Percentiles rank a stretch among this genome's conserved stretches.
Evolutionary conservation across 2,113 vertebrate genomes (phyloP).

Genomic region (Diglossa brunneiventris): DNA sequence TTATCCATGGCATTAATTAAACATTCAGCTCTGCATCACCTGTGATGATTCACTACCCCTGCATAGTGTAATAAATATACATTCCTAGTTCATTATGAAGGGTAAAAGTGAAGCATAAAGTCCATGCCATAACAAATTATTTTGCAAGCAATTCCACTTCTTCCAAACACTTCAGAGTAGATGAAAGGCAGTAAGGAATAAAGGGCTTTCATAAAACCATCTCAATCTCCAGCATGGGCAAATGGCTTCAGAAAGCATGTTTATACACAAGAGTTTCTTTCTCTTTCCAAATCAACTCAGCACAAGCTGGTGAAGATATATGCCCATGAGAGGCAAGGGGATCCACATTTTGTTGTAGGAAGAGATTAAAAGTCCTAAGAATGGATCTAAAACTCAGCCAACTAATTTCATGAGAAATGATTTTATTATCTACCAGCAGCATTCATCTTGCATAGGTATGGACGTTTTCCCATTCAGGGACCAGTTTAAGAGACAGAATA

Average conservation of each 20-base stretch:
- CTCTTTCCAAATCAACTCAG: not conserved
- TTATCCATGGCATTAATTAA: slow-evolving; percentile 44
- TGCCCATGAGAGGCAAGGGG: not conserved
- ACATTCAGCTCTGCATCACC: slow-evolving; percentile 1
- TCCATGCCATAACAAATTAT: slow-evolving; percentile 6
- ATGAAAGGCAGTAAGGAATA: not conserved
- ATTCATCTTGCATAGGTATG: not conserved
- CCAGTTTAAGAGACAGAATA: not conserved
- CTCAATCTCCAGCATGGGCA: not conserved
- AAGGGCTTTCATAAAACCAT: not conserved
- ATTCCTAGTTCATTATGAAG: not conserved
- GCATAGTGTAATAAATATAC: slow-evolving; percentile 1
- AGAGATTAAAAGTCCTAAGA: not conserved
- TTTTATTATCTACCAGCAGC: not conserved
- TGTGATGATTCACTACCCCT: not conserved
- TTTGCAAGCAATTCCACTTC: not conserved
- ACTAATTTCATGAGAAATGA: not conserved
- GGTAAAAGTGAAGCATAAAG: slow-evolving; percentile 10
- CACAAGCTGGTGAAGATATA: not conserved
- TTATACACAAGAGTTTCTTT: not conserved
- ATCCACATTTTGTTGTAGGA: not conserved
- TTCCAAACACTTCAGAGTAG: not conserved
- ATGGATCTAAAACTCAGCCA: not conserved
- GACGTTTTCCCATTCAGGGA: not conserved
- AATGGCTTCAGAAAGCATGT: not conserved